A percentile compares a stretch with the other conserved stretches of the same genome.
Evolutionary conservation across 2,113 vertebrate genomes (phyloP).

Genomic region (Toxostoma redivivum): DNA sequence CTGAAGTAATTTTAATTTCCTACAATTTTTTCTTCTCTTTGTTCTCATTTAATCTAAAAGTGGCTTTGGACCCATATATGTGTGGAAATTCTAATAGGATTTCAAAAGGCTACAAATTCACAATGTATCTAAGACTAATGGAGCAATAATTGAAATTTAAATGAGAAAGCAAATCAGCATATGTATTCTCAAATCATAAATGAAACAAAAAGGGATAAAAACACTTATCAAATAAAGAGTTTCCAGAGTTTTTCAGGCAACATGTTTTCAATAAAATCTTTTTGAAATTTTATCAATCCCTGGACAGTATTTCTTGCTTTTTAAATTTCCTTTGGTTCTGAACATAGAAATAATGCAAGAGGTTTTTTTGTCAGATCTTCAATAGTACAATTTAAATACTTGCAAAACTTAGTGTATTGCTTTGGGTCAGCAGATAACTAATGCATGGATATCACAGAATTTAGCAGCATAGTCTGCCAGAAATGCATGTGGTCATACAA

Average conservation of each 20-base stretch:
- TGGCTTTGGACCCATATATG: background rate
- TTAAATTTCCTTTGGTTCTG: background rate
- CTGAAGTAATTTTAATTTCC: background rate
- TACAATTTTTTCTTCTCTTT: background rate
- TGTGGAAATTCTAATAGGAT: background rate
- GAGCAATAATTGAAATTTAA: conserved; percentile 19
- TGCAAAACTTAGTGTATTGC: background rate
- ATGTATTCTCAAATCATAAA: conserved; percentile 7
- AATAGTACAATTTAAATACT: background rate
- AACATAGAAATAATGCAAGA: background rate
- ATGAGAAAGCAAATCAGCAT: conserved; percentile 4
- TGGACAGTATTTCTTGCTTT: background rate
- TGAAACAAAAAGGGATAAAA: background rate
- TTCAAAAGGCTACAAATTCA: conserved; percentile 1
- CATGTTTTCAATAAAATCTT: background rate
- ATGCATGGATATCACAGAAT: background rate
- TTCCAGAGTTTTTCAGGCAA: background rate
- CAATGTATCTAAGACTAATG: background rate
- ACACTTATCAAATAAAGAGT: background rate
- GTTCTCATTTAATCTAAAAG: background rate
- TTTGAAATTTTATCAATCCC: conserved; percentile 11
- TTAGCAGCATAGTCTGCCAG: background rate
- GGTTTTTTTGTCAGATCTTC: background rate
- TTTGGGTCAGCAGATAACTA: background rate
- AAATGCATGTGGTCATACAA: background rate